Base-by-base conservation (phyloP, 2,113 vertebrate species). In the Aepyceros melampus region DNA sequence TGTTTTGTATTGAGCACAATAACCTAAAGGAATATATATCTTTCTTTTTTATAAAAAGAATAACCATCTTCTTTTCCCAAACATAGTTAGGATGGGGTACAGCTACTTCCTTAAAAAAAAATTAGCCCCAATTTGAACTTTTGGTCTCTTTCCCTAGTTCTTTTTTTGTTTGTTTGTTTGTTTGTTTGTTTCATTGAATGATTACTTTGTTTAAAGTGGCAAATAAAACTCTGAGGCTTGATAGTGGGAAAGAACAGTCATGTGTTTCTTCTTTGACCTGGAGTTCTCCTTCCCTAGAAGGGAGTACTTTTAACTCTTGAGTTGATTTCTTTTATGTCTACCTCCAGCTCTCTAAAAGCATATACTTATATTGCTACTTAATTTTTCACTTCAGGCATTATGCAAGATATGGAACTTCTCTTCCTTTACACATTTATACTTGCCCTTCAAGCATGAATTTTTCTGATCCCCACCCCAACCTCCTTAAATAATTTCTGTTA, bases 401-500 rank as follows among this genome's bases (percentile, higher is more conserved):
- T 36, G 17, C 29, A 16, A 86, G 12, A 45, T 94, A 11, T 21
- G 25, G n/a, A 23, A 29, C 43, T n/a, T 36, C 29, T 84, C 27
- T 60, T 51, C 33, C n/a, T 92, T 89, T 90, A 82, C 11, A 81
- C 56, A 19, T 43, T 55, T 5, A 62, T 33, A 49, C 47, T 71
- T 84, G 49, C 5, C 31, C 58, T 10, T 23, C 14, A 58, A 43
- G 40, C n/a, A 71, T 47, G 29, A 87, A 84, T 49, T 79, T 88
- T 96, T 55, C 84, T 25, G 2, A 88, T 89, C 10, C 16, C 45
- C 55, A 62, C 3, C 27, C 64, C 64, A 86, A 74, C 16, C 23
- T 86, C 53, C 64, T 31, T 36, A 95, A 91, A 87, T 93, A 53
- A 87, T 76, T 96, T 95, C 74, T 47, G 15, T 92, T 92, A 86